Evolutionary conservation across 35 echinoderm and acorn worm genomes (phyloP), one percentile per base, ranked within the genome.

Genomic region (Lytechinus variegatus): DNA sequence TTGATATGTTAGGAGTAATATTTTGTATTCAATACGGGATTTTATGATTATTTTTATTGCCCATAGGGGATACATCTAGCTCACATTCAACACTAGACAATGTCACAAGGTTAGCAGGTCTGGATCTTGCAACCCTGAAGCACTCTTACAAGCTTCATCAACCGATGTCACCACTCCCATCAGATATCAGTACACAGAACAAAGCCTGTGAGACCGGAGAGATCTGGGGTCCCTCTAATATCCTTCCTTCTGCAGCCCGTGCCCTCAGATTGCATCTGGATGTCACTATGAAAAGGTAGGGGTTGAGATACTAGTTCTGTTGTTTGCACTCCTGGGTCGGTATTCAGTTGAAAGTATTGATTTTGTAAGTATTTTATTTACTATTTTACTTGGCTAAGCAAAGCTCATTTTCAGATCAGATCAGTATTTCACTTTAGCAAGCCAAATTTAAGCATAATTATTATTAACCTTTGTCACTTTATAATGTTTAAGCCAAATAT

Each of bases 191-290:
- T 10, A 2, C 92, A 19, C 28, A 93, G 92, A 54, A 56, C 92
- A 93, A 54, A 44, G n/a, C n/a, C 19, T 7, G 66, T n/a, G 52
- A 33, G 88, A 52, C 88, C 9, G 13, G 52, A 54, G 92, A 93
- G 53, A 93, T 93, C 28, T 93, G 92, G 92, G 92, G 92, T 4
- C 53, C 92, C 9, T 53, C 28, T 1, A 54, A 93, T 55, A 24
- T 93, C 52, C 92, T 93, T 10, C 55, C 92, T 57, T 57, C 92
- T 3, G 92, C 92, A 93, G 28, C 52, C 28, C 28, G 92, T 1
- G 92, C 92, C 9, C 11, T 93, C 13, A 93, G 52, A 28, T 54
- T 93, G n/a, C 92, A 93, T 93, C 92, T 93, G 11, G 52, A 54
- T 44, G 52, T 90, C 52, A 54, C 88, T 90, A 19, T 90, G 10